These are phyloP conservation scores for Eurystomus glaucurus DNA, from an alignment of 2,797 vertebrate genomes.

Conservation along the genomic window DNA sequence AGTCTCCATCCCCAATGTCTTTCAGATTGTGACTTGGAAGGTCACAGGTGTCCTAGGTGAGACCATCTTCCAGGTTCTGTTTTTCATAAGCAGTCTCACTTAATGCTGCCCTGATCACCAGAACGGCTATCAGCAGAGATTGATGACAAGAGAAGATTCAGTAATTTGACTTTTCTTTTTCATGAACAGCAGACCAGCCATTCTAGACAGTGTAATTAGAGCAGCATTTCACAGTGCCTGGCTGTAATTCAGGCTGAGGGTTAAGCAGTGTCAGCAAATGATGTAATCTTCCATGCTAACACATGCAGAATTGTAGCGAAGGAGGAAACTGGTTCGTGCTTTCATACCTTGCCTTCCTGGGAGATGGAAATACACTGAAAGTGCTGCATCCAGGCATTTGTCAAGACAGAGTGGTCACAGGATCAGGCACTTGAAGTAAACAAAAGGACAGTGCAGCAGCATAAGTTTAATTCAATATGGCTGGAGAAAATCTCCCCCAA, in stretches of 20 bases:
- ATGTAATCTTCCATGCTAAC: neutral
- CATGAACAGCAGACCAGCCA: neutral
- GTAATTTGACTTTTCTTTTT: slow-evolving; percentile 1
- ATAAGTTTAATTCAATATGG: neutral
- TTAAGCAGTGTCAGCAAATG: neutral
- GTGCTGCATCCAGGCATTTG: neutral
- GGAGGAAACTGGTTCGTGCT: neutral
- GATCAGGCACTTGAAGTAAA: neutral
- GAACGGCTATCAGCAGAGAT: neutral
- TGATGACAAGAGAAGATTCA: slow-evolving; percentile 7
- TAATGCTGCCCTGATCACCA: neutral
- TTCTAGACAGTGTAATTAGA: neutral
- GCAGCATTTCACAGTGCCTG: neutral
- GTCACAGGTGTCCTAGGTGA: neutral
- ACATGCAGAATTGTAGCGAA: neutral
- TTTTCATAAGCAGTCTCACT: neutral
- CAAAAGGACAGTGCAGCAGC: neutral
- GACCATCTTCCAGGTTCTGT: neutral
- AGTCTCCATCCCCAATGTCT: neutral
- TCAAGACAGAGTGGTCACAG: neutral
- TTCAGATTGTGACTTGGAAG: neutral
- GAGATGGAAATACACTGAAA: neutral
- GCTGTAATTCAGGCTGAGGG: neutral
- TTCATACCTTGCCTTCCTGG: neutral
- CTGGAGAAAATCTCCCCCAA: neutral